phyloP scores from a whole-genome alignment of 2,888 invertebrate species.

The Sesamia inferens region DNA sequence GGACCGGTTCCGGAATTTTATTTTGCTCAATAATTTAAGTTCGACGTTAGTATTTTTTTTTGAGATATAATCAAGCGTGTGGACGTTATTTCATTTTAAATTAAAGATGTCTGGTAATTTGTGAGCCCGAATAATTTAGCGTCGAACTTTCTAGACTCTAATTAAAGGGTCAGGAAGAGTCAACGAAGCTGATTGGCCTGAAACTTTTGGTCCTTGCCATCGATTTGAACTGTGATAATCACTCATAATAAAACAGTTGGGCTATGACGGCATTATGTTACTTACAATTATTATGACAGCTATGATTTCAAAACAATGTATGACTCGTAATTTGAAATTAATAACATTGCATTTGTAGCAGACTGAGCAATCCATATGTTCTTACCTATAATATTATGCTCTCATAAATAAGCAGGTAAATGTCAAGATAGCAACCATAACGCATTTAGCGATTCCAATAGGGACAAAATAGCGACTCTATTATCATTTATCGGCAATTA shows the following conservation, averaged over 20 bases:
- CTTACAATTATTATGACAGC: constrained; percentile 23
- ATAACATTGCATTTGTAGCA: not conserved
- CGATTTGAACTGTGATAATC: constrained; percentile 72
- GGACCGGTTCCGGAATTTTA: constrained; percentile 62
- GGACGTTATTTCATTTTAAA: constrained; percentile 45
- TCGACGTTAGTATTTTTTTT: constrained; percentile 39
- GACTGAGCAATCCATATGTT: not conserved
- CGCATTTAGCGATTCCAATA: constrained; percentile 6
- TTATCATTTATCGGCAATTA: constrained; percentile 10
- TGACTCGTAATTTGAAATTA: constrained; percentile 15
- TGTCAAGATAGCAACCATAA: constrained; percentile 5
- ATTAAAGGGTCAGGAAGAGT: constrained; percentile 74
- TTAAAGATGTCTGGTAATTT: constrained; percentile 39
- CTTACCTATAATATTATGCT: not conserved
- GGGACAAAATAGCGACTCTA: constrained; percentile 11
- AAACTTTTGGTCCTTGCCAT: constrained; percentile 74
- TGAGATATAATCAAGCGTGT: constrained; percentile 37
- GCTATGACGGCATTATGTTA: constrained; percentile 33
- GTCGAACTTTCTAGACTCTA: constrained; percentile 78
- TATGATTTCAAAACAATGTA: constrained; percentile 40
- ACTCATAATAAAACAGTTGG: constrained; percentile 60
- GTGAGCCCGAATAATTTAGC: constrained; percentile 53
- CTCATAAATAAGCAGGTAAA: constrained; percentile 27
- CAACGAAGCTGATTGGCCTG: constrained; percentile 72
- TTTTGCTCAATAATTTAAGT: constrained; percentile 54